Percentiles rank a stretch among this genome's conserved stretches.
These are phyloP conservation scores for Aix galericulata DNA, from an alignment of 2,113 vertebrate species.

Conservation along the genomic window DNA sequence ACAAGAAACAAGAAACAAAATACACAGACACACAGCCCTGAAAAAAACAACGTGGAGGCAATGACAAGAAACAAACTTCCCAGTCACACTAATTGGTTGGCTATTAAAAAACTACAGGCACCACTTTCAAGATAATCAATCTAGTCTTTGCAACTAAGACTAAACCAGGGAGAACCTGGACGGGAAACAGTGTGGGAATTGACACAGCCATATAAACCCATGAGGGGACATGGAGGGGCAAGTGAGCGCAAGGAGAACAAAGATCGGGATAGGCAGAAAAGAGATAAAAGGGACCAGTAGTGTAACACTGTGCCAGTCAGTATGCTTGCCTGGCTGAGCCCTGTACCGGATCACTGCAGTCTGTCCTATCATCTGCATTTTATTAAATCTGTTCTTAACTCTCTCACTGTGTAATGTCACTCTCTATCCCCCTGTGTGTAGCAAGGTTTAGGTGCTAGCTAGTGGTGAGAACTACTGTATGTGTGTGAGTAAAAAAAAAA, in stretches of 20 bases:
- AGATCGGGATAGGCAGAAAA: not conserved
- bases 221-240: rapidly evolving
- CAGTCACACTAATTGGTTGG: not conserved
- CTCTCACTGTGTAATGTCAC: not conserved
- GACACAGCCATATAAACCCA: not conserved
- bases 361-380: not conserved
- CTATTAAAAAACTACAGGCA: not conserved
- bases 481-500: not conserved
- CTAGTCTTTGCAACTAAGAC: not conserved
- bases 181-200: not conserved
- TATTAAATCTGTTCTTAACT: not conserved
- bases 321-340: not conserved
- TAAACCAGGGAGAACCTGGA: not conserved
- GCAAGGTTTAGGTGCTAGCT: not conserved
- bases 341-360: not conserved
- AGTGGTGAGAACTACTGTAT: not conserved
- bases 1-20: not conserved
- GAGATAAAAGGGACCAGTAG: not conserved
- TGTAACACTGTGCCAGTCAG: not conserved
- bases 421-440: not conserved
- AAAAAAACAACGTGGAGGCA: not conserved
- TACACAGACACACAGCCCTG: not conserved
- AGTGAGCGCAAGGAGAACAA: not conserved
- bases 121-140: not conserved
- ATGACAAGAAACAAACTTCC: not conserved